Evolutionary conservation across 1,140 invertebrate species (phyloP).

Genomic region (Pseudoatta argentina): DNA sequence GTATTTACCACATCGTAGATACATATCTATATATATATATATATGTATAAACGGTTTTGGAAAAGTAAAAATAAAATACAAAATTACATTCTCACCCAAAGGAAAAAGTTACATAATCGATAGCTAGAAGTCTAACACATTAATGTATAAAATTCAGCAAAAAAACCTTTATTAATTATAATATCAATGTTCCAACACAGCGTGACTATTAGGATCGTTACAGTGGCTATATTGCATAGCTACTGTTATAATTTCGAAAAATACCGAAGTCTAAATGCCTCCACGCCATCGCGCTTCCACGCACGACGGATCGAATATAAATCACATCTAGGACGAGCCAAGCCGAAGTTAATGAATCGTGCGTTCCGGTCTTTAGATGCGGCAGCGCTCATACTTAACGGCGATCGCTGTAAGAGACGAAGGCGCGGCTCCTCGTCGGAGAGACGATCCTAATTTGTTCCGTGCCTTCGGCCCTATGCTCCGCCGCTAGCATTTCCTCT

Average conservation of each 20-base stretch:
- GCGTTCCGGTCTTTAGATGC: constrained; percentile 84
- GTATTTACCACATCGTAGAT: not conserved
- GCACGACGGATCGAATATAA: constrained; percentile 71
- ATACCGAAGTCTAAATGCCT: not conserved
- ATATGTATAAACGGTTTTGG: too few species aligned
- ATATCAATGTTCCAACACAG: not conserved
- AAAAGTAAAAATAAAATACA: too few species aligned
- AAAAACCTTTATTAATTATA: not conserved
- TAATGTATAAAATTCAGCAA: not conserved
- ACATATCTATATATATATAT: too few species aligned
- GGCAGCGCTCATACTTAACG: constrained; percentile 73
- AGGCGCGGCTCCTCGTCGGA: constrained; percentile 75
- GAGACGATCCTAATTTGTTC: constrained; percentile 68
- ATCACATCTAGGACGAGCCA: constrained; percentile 69
- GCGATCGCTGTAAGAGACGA: constrained; percentile 74
- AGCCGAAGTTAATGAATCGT: constrained; percentile 84
- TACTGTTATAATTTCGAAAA: constrained; percentile 2
- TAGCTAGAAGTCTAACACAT: not conserved
- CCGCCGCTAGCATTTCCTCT: constrained; percentile 64
- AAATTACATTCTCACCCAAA: too few species aligned
- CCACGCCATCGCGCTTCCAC: not conserved
- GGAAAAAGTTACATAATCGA: too few species aligned
- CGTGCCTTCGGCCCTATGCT: constrained; percentile 4
- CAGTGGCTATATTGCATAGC: not conserved
- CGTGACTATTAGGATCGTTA: not conserved